phyloP scores from a whole-genome alignment of 1,140 invertebrate species.

The Saccostrea echinata region DNA sequence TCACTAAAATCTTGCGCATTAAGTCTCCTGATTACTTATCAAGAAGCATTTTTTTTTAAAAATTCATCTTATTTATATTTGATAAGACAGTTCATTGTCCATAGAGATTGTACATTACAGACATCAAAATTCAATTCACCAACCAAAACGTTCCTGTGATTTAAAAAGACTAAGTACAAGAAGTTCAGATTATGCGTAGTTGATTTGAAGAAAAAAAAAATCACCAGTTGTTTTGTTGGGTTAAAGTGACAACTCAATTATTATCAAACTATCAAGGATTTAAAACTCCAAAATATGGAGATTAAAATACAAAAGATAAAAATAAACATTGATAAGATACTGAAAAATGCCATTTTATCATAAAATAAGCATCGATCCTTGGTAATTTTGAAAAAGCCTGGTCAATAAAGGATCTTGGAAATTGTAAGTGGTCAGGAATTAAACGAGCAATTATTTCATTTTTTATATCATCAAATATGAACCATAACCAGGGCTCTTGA shows the following conservation, averaged over 20 bases:
- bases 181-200: slow-evolving; percentile 6
- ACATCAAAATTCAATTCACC: too few species aligned
- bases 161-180: background rate
- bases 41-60: too few species aligned
- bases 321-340: background rate
- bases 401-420: background rate
- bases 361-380: background rate
- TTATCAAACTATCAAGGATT: background rate
- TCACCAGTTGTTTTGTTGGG: background rate
- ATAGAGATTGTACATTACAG: too few species aligned
- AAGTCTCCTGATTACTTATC: too few species aligned
- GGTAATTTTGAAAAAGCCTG: background rate
- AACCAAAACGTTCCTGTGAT: background rate
- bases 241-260: background rate
- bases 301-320: background rate
- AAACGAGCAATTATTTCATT: too few species aligned
- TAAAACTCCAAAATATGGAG: background rate
- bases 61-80: too few species aligned
- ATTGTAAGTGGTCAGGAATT: too few species aligned
- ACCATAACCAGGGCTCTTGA: too few species aligned
- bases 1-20: too few species aligned
- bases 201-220: background rate
- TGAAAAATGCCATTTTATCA: background rate
- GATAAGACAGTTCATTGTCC: too few species aligned
- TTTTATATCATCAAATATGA: too few species aligned